Conservation (phyloP, 2,113 vertebrate species). For the Mormyrus lacerda region DNA sequence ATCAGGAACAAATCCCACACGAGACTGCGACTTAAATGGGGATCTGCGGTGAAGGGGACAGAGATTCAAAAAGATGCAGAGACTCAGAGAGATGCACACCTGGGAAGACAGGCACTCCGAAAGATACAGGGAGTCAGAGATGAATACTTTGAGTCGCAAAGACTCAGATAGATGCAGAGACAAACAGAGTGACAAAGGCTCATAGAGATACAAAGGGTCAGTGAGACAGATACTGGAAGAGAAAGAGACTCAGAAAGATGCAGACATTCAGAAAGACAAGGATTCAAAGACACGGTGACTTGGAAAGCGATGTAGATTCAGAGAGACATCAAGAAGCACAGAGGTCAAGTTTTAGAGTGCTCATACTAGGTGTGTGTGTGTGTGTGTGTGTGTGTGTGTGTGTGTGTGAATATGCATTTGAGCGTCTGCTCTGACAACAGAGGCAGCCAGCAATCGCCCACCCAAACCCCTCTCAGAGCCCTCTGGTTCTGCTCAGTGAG, state of each 20-base stretch:
- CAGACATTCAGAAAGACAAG: background rate
- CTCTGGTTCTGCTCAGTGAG: slow-evolving; percentile 4
- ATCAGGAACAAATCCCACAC: background rate
- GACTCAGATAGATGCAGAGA: background rate
- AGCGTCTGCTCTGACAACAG: slow-evolving; percentile 10
- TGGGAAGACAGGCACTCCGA: background rate
- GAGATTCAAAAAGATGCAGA: background rate
- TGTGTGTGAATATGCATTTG: background rate
- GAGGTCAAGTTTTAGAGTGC: slow-evolving; percentile 6
- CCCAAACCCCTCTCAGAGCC: slow-evolving; percentile 13
- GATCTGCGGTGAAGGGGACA: background rate
- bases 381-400: background rate
- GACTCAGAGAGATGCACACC: background rate
- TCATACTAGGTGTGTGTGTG: background rate
- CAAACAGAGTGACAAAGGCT: background rate
- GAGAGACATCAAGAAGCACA: background rate
- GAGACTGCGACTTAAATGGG: background rate
- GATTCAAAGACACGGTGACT: background rate
- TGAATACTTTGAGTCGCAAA: background rate
- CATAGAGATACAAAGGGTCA: background rate
- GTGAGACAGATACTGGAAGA: background rate
- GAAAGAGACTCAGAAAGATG: background rate
- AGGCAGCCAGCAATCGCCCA: slow-evolving; percentile 10
- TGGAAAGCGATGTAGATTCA: background rate
- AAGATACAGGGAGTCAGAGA: background rate